phyloP scores from a whole-genome alignment of 2,113 vertebrate species.

The Chelonoidis abingdonii region DNA sequence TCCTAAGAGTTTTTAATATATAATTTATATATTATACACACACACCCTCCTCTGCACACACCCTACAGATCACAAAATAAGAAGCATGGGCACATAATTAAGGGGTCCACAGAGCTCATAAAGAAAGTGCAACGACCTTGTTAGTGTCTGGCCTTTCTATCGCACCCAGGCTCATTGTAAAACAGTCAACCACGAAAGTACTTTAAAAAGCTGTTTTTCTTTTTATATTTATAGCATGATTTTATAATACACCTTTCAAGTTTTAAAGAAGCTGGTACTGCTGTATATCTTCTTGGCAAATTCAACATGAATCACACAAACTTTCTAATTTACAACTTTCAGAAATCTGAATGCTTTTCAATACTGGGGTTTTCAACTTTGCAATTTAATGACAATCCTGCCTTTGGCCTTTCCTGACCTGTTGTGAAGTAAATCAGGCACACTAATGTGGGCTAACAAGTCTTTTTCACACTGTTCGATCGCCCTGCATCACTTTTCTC shows the following conservation, averaged over 20 bases:
- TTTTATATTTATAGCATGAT: constrained; percentile 63
- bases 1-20: background rate
- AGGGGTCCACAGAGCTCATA: constrained; percentile 60
- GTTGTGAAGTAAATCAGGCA: constrained; percentile 84
- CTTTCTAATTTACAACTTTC: constrained; percentile 70
- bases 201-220: constrained; percentile 62
- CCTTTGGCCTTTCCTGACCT: constrained; percentile 79
- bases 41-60: background rate
- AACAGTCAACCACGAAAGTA: constrained; percentile 70
- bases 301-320: constrained; percentile 66
- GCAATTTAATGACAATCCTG: constrained; percentile 78
- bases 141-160: constrained; percentile 71
- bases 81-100: constrained; percentile 61
- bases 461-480: constrained; percentile 80
- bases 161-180: constrained; percentile 58
- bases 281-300: constrained; percentile 30
- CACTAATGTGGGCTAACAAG: constrained; percentile 83
- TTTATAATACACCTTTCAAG: constrained; percentile 54
- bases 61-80: constrained; percentile 57
- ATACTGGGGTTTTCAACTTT: constrained; percentile 77
- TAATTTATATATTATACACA: background rate
- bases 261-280: constrained; percentile 41
- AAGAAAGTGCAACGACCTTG: constrained; percentile 67
- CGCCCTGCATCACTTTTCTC: constrained; percentile 78
- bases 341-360: constrained; percentile 73